phyloP scores from a whole-genome alignment of 2,797 vertebrate genomes.

The Eulemur rubriventer region DNA sequence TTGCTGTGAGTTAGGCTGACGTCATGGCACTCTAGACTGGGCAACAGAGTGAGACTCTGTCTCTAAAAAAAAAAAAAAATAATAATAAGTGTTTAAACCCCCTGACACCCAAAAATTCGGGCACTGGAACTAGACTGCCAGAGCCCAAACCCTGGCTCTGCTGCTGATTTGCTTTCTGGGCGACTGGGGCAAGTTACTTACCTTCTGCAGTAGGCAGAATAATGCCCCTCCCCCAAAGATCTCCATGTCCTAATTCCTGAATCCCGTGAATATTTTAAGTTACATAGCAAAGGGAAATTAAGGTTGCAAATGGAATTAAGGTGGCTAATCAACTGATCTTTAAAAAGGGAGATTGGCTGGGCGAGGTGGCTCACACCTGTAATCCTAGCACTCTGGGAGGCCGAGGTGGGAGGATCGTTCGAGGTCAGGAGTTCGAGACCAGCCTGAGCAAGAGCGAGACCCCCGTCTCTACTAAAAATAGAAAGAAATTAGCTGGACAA shows the following conservation, averaged over 20 bases:
- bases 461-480: not conserved
- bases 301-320: not conserved
- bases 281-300: not conserved
- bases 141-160: not conserved
- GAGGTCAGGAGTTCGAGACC: not conserved
- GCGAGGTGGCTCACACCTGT: not conserved
- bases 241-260: not conserved
- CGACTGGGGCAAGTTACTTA: not conserved
- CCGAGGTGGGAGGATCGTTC: rapidly evolving
- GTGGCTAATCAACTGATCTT: not conserved
- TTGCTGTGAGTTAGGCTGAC: too few species aligned
- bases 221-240: too few species aligned
- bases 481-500: not conserved
- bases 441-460: not conserved
- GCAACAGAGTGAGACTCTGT: too few species aligned
- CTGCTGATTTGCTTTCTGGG: not conserved
- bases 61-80: too few species aligned
- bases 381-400: not conserved
- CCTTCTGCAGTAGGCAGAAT: not conserved
- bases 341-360: not conserved
- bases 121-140: not conserved
- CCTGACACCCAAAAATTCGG: too few species aligned
- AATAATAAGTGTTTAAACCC: too few species aligned
- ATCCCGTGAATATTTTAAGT: not conserved
- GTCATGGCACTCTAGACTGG: too few species aligned